Percentiles rank a stretch among this genome's conserved stretches.
Evolutionary conservation across 2,113 vertebrate species (phyloP).

Genomic region (Ifrita kowaldi): DNA sequence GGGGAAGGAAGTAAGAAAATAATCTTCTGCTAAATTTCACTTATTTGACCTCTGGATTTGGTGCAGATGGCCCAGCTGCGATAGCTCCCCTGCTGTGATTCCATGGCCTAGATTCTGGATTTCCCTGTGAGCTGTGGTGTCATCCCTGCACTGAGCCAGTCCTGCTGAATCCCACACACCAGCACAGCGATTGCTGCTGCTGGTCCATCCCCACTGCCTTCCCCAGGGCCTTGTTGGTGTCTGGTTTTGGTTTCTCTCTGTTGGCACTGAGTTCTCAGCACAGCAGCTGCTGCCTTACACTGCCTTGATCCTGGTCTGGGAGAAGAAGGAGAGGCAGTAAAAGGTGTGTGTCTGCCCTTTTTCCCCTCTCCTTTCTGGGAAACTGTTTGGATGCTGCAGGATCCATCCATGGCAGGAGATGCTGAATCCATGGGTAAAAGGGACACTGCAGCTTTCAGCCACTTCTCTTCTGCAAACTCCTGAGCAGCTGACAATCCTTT

Average conservation of each 20-base stretch:
- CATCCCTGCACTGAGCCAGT: not conserved
- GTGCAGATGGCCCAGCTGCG: not conserved
- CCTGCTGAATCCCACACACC: not conserved
- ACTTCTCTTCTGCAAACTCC: not conserved
- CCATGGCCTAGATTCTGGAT: not conserved
- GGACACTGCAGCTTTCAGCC: not conserved
- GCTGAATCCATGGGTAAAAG: not conserved
- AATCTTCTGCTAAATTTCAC: not conserved
- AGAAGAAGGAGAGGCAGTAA: not conserved
- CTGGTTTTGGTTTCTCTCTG: not conserved
- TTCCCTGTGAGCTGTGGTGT: not conserved
- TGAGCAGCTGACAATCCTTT: slow-evolving; percentile 42
- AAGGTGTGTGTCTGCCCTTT: not conserved
- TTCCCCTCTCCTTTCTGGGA: not conserved
- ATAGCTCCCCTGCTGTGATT: not conserved
- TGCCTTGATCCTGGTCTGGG: not conserved
- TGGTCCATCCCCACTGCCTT: not conserved
- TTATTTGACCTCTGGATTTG: not conserved
- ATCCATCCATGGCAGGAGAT: not conserved
- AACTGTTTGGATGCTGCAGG: not conserved
- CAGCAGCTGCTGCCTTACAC: not conserved
- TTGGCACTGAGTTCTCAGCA: not conserved
- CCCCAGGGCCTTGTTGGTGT: not conserved
- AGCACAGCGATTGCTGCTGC: not conserved
- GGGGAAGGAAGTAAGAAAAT: not conserved